Evolutionary conservation across 2,113 vertebrate species (phyloP).

Genomic region (Kryptolebias marmoratus): DNA sequence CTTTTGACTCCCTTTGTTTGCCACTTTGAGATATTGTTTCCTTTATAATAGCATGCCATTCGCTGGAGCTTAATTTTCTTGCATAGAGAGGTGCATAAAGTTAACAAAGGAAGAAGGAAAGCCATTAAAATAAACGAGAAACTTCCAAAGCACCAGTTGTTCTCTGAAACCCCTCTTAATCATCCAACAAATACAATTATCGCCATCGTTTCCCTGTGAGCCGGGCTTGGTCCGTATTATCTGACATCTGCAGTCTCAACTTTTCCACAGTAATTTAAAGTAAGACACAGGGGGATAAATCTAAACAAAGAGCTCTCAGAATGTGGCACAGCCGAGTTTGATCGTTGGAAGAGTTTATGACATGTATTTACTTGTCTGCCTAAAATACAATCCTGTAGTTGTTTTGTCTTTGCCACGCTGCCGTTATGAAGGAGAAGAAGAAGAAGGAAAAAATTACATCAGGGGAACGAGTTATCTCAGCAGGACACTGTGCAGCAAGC

Average conservation of each 20-base stretch:
- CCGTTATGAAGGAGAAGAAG: constrained; percentile 15
- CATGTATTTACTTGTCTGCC: constrained; percentile 37
- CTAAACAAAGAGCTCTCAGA: constrained; percentile 22
- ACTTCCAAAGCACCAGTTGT: constrained; percentile 56
- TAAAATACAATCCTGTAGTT: constrained; percentile 36
- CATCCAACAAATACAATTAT: constrained; percentile 72
- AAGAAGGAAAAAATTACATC: constrained; percentile 27
- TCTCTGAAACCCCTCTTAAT: constrained; percentile 63
- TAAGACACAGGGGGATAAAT: neutral
- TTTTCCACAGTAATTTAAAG: constrained; percentile 34
- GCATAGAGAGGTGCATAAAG: constrained; percentile 51
- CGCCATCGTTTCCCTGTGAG: constrained; percentile 38
- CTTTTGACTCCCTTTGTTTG: constrained; percentile 61
- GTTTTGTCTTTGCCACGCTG: constrained; percentile 54
- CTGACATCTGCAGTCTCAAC: constrained; percentile 19
- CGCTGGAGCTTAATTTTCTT: constrained; percentile 61
- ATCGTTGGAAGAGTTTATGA: constrained; percentile 34
- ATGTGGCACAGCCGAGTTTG: constrained; percentile 30
- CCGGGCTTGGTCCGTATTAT: neutral
- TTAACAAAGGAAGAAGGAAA: constrained; percentile 76
- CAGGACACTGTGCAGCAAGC: constrained; percentile 38
- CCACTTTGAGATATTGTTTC: constrained; percentile 72
- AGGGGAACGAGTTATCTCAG: constrained; percentile 68
- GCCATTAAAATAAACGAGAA: constrained; percentile 72
- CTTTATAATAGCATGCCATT: constrained; percentile 66